phyloP scores from a whole-genome alignment of 1,140 invertebrate genomes.

The Macrobrachium nipponense region DNA sequence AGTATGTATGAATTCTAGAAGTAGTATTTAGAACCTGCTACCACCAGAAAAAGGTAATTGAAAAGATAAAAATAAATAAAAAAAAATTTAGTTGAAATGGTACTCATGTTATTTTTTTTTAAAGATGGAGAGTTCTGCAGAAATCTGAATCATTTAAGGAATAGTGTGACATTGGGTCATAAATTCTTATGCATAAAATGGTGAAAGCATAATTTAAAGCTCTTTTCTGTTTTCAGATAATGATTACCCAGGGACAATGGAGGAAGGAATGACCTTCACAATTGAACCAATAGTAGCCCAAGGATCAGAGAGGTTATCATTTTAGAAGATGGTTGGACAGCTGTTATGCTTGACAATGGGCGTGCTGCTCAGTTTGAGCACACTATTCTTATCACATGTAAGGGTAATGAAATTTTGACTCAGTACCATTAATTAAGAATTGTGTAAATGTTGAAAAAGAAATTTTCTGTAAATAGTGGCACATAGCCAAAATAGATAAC shows the following conservation, averaged over 20 bases:
- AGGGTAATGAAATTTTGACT: conserved; percentile 68
- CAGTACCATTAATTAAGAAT: background rate
- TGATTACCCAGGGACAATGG: conserved; percentile 79
- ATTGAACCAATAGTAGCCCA: conserved; percentile 90
- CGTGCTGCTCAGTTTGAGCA: conserved; percentile 92
- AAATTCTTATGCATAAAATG: background rate
- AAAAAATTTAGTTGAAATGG: no score
- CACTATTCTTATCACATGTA: conserved; percentile 85
- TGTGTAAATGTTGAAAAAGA: no score
- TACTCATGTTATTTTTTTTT: no score
- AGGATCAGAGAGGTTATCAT: conserved; percentile 78
- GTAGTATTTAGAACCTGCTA: no score
- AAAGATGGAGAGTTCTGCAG: no score
- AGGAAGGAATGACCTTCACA: conserved; percentile 91
- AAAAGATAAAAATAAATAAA: no score
- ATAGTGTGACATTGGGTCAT: background rate
- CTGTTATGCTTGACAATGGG: conserved; percentile 80
- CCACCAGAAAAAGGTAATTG: no score
- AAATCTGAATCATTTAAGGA: no score
- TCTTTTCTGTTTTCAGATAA: conserved; percentile 74
- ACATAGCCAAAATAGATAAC: no score
- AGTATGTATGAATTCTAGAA: no score
- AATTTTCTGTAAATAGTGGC: no score
- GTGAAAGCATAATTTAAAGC: background rate
- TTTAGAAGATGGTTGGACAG: conserved; percentile 90